Percentiles rank a stretch among this genome's conserved stretches.
Evolutionary conservation across 2,113 vertebrate genomes (phyloP).

Genomic region (Corydoras sp.): DNA sequence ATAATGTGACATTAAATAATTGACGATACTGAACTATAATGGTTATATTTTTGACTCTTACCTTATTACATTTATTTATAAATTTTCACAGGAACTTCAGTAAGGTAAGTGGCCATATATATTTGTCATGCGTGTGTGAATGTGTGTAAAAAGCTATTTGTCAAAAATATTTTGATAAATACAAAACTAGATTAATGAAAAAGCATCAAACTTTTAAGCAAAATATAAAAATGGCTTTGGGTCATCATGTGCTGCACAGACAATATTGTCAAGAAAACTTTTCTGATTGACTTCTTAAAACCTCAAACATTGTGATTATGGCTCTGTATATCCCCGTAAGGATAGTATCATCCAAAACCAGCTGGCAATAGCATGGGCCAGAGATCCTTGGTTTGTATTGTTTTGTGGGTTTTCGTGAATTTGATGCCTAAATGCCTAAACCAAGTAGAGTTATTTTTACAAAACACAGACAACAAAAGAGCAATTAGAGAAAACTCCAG

Average conservation of each 20-base stretch:
- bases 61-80: no score
- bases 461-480: constrained; percentile 4
- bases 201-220: neutral
- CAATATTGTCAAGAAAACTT: constrained; percentile 24
- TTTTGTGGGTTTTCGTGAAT: constrained; percentile 51
- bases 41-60: no score
- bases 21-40: no score
- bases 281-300: constrained; percentile 46
- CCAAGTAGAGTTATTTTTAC: constrained; percentile 28
- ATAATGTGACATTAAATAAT: no score
- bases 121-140: no score
- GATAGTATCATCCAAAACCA: constrained; percentile 52
- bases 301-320: constrained; percentile 65
- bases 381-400: constrained; percentile 27
- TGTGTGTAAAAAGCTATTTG: neutral
- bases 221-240: neutral
- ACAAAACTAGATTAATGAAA: no score
- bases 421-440: constrained; percentile 52
- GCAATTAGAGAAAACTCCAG: constrained; percentile 7
- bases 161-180: no score
- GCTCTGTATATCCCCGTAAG: constrained; percentile 66
- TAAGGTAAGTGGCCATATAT: no score
- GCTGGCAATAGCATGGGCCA: constrained; percentile 34
- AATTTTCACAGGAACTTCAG: no score
- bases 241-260: constrained; percentile 50